Base-by-base conservation (phyloP, 2,888 invertebrate genomes). In the Trissolcus brochymenae region DNA sequence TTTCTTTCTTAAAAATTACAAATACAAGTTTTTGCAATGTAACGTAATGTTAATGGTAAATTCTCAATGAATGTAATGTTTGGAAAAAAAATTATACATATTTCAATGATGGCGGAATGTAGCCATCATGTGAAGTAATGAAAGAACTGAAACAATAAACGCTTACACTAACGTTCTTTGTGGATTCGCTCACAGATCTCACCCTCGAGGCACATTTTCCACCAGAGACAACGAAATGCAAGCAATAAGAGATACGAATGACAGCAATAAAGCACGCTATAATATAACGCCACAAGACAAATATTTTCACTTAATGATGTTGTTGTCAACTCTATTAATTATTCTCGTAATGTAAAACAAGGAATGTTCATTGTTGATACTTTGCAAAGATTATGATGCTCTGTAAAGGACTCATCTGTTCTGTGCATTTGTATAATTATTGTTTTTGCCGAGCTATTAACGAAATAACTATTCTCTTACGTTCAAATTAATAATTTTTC, bases 191-290 rank as follows among this genome's bases (percentile, higher is more conserved):
- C 53, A 19, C 60, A 64, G 65, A 78, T 78, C 67, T 76, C 61
- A 75, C 78, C 75, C 78, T 72, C 65, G 78, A 76, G 78, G 72
- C 68, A 74, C 73, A 79, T 79, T 79, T 76, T 72, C 66, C 74
- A 70, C 54, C 68, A 25, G 65, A 72, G 78, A 64, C 71, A 72
- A 79, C 61, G 79, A 79, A 79, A 79, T 73, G 79, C 70, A 73
- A 76, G 76, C 76, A 79, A 79, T 76, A 79, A 79, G 73, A 76
- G 72, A 79, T 76, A 79, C 76, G 76, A 79, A 79, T 76, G 76
- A 76, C 76, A 76, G 67, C 79, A 70, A 79, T 79, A 76, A 79
- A 76, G 76, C 62, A 79, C 65, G 68, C 65, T 73, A 79, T 79
- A 79, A 79, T 79, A 79, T 73, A 79, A 79, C 67, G 73, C 66